Base-by-base conservation (phyloP, 1,140 invertebrate species). In the Leptinotarsa defecta region DNA sequence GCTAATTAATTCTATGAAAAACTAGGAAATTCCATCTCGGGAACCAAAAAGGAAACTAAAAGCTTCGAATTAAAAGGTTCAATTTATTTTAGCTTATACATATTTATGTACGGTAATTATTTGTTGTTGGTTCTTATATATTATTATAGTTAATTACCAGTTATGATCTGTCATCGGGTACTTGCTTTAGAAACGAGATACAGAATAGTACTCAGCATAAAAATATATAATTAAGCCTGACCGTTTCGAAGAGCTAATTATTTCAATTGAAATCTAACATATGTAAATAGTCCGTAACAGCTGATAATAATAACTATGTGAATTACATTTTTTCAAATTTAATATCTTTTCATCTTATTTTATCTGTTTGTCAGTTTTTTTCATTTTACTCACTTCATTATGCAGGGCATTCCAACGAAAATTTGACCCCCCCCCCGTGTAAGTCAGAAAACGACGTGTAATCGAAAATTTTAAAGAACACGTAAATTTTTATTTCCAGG, bases 91-190 rank as follows among this genome's bases (percentile, higher is more conserved):
- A 57, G 17, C 52, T 57, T 57, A 57, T 57, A 57, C 17, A 57
- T 57, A 57, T 57, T 57, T 57, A 57, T 19, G 52, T 17, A 57
- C 52, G 15, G n/a, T 57, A 57, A 57, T 57, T 57, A 57, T 57
- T 57, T 57, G 52, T 57, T 57, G 52, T 57, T 57, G 52, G 15
- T 57, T 15, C 52, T 57, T 19, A 57, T 57, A 57, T 57, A 57
- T 57, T 57, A 57, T 57, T 57, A 57, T 15, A 57, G 52, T 57
- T 57, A 57, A 57, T 57, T 57, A 19, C 52, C 52, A 57, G 52
- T 57, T 57, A 57, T 19, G n/a, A 57, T 57, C 52, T 57, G 52
- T 57, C 52, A 19, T 15, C 52, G 13, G 13, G 52, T 57, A 57
- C 52, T 57, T 57, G n/a, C 52, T 5, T 57, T n/a, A 17, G n/a